Percentiles rank a stretch among this genome's conserved stretches.
Conservation (phyloP, 2,113 vertebrate species). For the Oceanites oceanicus region DNA sequence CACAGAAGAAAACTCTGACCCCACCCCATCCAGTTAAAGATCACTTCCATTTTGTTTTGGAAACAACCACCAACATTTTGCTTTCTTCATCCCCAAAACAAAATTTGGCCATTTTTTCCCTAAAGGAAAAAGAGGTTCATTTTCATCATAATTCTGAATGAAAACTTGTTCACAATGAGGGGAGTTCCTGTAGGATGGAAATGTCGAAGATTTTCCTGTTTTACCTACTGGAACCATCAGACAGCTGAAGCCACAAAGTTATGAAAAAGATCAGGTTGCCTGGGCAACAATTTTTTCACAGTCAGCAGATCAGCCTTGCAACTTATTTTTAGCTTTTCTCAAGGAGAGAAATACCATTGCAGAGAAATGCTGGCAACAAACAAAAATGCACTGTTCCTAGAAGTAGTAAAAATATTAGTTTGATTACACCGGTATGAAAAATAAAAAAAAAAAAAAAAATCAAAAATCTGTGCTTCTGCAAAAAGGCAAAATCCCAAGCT, state of each 20-base stretch:
- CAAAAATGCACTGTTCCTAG: neutral
- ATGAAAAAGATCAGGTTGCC: slow-evolving; percentile 33
- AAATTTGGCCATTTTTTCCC: neutral
- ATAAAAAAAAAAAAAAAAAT: neutral
- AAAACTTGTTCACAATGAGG: neutral
- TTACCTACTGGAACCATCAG: neutral
- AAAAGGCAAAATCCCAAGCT: neutral
- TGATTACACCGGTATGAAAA: neutral
- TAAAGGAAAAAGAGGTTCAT: neutral
- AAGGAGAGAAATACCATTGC: neutral
- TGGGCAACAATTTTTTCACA: slow-evolving; percentile 42
- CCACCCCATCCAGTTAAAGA: accelerated
- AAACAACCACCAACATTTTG: neutral
- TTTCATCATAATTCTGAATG: neutral
- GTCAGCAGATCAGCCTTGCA: slow-evolving; percentile 45
- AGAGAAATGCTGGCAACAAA: neutral
- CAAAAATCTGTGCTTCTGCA: neutral
- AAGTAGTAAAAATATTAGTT: neutral
- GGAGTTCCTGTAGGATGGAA: neutral
- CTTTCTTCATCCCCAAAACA: neutral
- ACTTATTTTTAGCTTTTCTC: slow-evolving; percentile 48
- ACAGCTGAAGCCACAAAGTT: neutral
- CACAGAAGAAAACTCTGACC: neutral
- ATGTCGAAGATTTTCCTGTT: neutral
- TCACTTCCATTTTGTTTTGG: neutral